Percentiles rank a stretch among this genome's conserved stretches.
phyloP scores from a whole-genome alignment of 2,113 vertebrate species.

The Callopanchax toddi region DNA sequence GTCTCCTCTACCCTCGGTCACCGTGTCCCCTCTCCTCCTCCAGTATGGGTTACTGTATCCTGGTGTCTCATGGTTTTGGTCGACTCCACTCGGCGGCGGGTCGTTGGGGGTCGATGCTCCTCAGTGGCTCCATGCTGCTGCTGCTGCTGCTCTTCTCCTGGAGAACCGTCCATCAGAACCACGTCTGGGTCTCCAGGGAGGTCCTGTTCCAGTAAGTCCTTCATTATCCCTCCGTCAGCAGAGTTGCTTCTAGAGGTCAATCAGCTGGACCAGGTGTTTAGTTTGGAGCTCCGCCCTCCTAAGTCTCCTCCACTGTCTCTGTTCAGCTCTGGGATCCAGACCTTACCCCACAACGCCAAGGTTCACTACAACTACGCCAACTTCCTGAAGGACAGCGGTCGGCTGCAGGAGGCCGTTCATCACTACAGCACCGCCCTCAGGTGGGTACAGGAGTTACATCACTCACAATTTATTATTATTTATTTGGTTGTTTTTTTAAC shows the following conservation, averaged over 20 bases:
- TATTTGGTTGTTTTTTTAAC: no score
- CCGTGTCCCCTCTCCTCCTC: not conserved
- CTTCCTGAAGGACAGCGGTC: slow-evolving; percentile 92
- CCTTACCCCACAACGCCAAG: slow-evolving; percentile 97
- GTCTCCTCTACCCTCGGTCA: no score
- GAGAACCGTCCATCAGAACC: slow-evolving; percentile 94
- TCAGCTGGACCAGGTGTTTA: no score
- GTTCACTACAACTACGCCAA: slow-evolving; percentile 99
- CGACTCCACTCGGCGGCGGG: slow-evolving; percentile 83
- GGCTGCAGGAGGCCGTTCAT: slow-evolving; percentile 87
- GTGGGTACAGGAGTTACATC: no score
- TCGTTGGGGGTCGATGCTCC: slow-evolving; percentile 81
- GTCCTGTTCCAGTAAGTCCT: slow-evolving; percentile 88
- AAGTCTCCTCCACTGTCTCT: not conserved
- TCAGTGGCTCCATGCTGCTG: slow-evolving; percentile 82
- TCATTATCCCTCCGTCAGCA: not conserved
- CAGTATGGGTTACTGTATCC: slow-evolving; percentile 98
- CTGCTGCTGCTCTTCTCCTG: slow-evolving; percentile 92
- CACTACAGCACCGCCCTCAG: slow-evolving; percentile 92
- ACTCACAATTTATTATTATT: no score
- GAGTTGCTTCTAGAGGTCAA: not conserved
- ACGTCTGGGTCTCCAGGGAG: slow-evolving; percentile 95
- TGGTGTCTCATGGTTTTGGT: slow-evolving; percentile 89
- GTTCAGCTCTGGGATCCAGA: slow-evolving; percentile 93
- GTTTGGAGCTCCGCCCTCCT: no score